Percentiles rank a stretch among this genome's conserved stretches.
These are phyloP conservation scores for Acanthosoma haemorrhoidale DNA, from an alignment of 2,888 invertebrate species.

Conservation along the genomic window DNA sequence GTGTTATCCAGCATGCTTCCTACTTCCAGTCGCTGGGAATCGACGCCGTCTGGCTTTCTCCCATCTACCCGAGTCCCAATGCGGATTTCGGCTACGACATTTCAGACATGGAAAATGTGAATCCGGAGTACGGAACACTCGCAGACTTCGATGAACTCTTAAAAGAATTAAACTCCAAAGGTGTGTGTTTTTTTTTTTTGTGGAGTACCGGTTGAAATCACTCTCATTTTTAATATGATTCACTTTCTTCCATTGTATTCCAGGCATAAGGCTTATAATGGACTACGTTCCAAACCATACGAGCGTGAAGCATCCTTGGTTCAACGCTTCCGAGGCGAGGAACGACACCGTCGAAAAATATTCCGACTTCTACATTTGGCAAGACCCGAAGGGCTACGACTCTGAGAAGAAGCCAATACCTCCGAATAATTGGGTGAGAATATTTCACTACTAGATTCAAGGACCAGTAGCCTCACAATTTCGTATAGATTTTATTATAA, in stretches of 20 bases:
- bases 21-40: conserved; percentile 58
- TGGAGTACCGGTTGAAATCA: too few species aligned
- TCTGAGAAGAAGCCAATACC: conserved; percentile 41
- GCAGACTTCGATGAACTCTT: conserved; percentile 52
- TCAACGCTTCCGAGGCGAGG: conserved; percentile 44
- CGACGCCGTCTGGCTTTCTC: conserved; percentile 63
- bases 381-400: conserved; percentile 32
- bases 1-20: conserved; percentile 48
- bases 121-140: conserved; percentile 55
- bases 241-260: background rate
- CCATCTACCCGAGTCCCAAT: conserved; percentile 63
- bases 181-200: conserved; percentile 29
- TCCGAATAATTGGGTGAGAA: conserved; percentile 44
- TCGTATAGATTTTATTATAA: too few species aligned
- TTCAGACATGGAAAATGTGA: conserved; percentile 53
- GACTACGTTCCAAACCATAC: conserved; percentile 45
- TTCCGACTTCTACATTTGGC: conserved; percentile 51
- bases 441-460: background rate
- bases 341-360: conserved; percentile 44
- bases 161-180: conserved; percentile 46
- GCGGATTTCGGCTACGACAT: conserved; percentile 63
- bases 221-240: too few species aligned
- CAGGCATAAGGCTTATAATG: conserved; percentile 41
- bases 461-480: too few species aligned
- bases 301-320: conserved; percentile 52